phyloP scores from a whole-genome alignment of 2,113 vertebrate species.

The Actinemys pallida region DNA sequence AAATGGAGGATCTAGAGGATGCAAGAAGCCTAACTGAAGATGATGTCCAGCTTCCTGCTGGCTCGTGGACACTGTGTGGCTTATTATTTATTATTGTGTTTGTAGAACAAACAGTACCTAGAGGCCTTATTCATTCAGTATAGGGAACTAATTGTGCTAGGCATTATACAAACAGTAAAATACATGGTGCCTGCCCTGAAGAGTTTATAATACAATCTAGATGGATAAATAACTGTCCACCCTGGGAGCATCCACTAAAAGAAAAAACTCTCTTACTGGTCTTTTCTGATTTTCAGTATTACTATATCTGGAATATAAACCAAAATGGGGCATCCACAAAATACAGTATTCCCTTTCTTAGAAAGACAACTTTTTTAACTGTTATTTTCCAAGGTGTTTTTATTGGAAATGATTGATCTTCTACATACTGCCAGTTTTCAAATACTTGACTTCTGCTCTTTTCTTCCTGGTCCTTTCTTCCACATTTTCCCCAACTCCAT shows the following conservation, averaged over 20 bases:
- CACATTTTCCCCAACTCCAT: not conserved
- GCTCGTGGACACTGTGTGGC: not conserved
- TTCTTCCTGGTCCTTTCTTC: not conserved
- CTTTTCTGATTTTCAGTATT: not conserved
- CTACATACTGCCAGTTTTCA: conserved; percentile 4
- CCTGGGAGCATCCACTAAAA: not conserved
- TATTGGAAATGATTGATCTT: conserved; percentile 23
- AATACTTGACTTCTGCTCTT: not conserved
- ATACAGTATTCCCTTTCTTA: not conserved
- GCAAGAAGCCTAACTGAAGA: not conserved
- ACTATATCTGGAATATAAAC: not conserved
- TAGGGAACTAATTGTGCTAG: not conserved
- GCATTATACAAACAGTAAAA: not conserved
- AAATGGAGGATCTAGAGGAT: not conserved
- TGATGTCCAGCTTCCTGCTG: not conserved
- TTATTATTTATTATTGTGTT: not conserved
- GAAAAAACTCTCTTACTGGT: not conserved
- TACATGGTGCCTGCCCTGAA: not conserved
- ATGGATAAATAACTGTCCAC: not conserved
- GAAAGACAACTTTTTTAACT: not conserved
- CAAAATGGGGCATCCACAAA: not conserved
- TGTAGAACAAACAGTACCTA: not conserved
- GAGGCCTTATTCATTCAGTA: not conserved
- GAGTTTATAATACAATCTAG: not conserved
- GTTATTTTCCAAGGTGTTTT: not conserved